Percentiles rank a stretch among this genome's conserved stretches.
Evolutionary conservation across 2,797 vertebrate genomes (phyloP).

Genomic region (Helicolenus hilgendorfi): DNA sequence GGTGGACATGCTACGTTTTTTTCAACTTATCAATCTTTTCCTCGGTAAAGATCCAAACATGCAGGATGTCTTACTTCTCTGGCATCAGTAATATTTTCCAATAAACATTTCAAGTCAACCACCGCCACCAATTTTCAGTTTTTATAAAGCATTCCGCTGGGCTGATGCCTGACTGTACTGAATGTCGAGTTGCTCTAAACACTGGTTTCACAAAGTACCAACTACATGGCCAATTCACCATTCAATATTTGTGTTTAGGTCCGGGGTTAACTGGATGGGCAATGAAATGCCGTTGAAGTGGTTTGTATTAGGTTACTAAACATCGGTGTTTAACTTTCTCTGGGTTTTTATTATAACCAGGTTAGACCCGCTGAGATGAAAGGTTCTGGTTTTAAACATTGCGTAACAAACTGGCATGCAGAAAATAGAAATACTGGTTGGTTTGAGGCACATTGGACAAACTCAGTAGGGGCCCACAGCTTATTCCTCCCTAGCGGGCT

Average conservation of each 20-base stretch:
- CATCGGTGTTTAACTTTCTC: slow-evolving; percentile 13
- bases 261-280: slow-evolving; percentile 7
- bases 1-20: not conserved
- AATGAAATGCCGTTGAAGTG: slow-evolving; percentile 23
- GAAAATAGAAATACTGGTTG: not conserved
- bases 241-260: slow-evolving; percentile 35
- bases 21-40: not conserved
- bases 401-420: not conserved
- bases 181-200: slow-evolving; percentile 40
- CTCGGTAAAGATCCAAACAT: not conserved
- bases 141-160: not conserved
- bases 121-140: not conserved
- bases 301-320: slow-evolving; percentile 40
- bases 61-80: not conserved
- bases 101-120: not conserved
- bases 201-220: slow-evolving; percentile 33
- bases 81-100: slow-evolving; percentile 2
- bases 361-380: not conserved
- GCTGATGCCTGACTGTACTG: not conserved
- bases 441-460: not conserved
- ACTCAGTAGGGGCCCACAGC: not conserved
- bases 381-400: slow-evolving; percentile 13
- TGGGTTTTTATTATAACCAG: slow-evolving; percentile 25
- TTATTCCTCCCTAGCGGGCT: not conserved
- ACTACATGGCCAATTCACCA: not conserved